A percentile compares a stretch with the other conserved stretches of the same genome.
Conservation (phyloP, 2,888 invertebrate genomes). For the Pogonocherus hispidulus region DNA sequence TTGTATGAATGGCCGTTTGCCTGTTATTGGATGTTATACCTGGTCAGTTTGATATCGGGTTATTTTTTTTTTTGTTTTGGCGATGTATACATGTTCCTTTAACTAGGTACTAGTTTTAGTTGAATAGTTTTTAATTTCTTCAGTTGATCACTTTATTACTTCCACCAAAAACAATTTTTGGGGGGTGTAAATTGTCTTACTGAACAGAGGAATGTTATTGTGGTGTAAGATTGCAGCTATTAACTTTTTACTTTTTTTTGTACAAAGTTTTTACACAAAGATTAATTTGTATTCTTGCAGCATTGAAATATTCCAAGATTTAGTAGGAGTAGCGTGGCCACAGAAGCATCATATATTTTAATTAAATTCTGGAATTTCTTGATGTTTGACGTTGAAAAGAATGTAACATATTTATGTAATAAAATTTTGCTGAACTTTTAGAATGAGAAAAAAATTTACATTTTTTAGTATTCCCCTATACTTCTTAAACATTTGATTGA, state of each 20-base stretch:
- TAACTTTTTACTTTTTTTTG: neutral
- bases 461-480: too few relatives aligned
- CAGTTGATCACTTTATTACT: too few relatives aligned
- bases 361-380: too few relatives aligned
- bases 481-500: too few relatives aligned
- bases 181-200: too few relatives aligned
- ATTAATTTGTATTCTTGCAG: constrained; percentile 1
- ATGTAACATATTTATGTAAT: too few relatives aligned
- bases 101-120: constrained; percentile 31
- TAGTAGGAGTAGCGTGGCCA: neutral
- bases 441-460: too few relatives aligned
- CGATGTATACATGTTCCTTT: constrained; percentile 47
- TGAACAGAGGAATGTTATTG: neutral
- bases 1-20: constrained; percentile 58
- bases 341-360: too few relatives aligned
- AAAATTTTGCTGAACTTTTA: too few relatives aligned
- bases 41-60: constrained; percentile 61
- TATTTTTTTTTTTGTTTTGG: constrained; percentile 40
- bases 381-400: too few relatives aligned
- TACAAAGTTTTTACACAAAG: neutral
- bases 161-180: too few relatives aligned
- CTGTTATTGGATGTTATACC: constrained; percentile 60
- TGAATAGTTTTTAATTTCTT: constrained; percentile 32
- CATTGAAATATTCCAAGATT: neutral
- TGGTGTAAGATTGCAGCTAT: constrained; percentile 8